Conservation (phyloP, 2,888 invertebrate genomes). For the Bursaphelenchus okinawaensis region DNA sequence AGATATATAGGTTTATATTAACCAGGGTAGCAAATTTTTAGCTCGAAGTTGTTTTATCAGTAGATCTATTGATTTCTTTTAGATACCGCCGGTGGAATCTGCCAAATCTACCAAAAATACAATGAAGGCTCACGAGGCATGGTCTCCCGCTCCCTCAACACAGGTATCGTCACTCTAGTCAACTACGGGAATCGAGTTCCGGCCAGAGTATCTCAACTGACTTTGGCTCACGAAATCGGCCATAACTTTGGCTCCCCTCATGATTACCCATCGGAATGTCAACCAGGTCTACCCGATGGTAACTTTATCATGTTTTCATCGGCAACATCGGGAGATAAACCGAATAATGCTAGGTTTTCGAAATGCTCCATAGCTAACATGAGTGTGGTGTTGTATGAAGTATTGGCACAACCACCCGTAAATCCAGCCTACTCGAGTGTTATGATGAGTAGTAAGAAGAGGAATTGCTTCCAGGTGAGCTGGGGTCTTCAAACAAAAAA, state of each 20-base stretch:
- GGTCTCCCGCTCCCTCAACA: slow-evolving; percentile 88
- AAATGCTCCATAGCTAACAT: slow-evolving; percentile 78
- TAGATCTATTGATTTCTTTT: too few species aligned
- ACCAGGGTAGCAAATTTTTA: too few species aligned
- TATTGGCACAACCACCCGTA: slow-evolving; percentile 43
- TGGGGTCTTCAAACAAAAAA: too few species aligned
- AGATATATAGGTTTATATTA: too few species aligned
- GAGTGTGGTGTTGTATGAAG: slow-evolving; percentile 50
- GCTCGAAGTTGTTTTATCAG: too few species aligned
- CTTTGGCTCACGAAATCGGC: slow-evolving; percentile 96
- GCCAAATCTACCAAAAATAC: slow-evolving; percentile 90
- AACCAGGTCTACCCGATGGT: slow-evolving; percentile 82
- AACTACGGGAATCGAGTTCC: slow-evolving; percentile 91
- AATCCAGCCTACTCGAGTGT: slow-evolving; percentile 39
- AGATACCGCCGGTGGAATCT: slow-evolving; percentile 96
- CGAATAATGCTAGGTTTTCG: slow-evolving; percentile 95
- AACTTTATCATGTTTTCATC: slow-evolving; percentile 98
- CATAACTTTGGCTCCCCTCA: slow-evolving; percentile 94
- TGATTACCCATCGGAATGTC: slow-evolving; percentile 65
- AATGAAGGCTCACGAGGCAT: slow-evolving; percentile 84
- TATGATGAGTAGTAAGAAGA: slow-evolving; percentile 71
- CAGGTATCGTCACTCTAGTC: slow-evolving; percentile 95
- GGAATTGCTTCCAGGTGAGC: slow-evolving; percentile 79
- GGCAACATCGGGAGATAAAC: slow-evolving; percentile 93
- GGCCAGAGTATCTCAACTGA: slow-evolving; percentile 91